Evolutionary conservation across 2,113 vertebrate genomes (phyloP).

Genomic region (Syrmaticus mikado): DNA sequence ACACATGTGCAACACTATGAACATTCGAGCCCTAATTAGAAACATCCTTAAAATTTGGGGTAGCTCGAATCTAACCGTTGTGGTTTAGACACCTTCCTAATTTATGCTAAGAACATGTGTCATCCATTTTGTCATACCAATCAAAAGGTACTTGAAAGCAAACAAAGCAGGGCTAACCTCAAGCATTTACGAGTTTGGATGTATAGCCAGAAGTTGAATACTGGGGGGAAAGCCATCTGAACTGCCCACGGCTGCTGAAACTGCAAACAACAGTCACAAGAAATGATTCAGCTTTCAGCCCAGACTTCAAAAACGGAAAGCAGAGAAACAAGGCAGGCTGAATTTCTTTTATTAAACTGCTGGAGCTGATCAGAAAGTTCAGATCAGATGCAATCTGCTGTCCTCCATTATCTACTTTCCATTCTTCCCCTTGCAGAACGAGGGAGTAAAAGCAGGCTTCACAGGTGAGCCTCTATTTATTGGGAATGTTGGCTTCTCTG

Average conservation of each 20-base stretch:
- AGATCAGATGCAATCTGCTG: rapidly evolving
- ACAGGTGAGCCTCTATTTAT: neutral
- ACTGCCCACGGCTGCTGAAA: neutral
- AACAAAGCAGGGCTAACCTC: neutral
- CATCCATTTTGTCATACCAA: neutral
- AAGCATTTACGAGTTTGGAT: neutral
- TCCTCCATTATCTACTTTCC: neutral
- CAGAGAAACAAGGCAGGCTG: neutral
- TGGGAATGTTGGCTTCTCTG: neutral
- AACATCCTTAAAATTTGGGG: neutral
- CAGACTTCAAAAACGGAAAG: neutral
- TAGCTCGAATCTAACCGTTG: neutral
- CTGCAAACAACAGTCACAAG: neutral
- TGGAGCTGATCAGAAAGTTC: neutral
- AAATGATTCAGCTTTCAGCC: neutral
- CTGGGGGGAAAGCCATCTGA: neutral
- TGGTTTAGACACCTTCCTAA: neutral
- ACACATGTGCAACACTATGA: neutral
- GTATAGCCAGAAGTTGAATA: neutral
- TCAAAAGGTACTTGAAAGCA: neutral
- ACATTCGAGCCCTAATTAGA: neutral
- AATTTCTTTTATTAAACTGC: neutral
- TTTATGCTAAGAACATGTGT: neutral
- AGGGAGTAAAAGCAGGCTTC: neutral
- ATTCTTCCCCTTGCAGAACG: neutral